These are phyloP conservation scores for Trissolcus brochymenae DNA, from an alignment of 2,888 invertebrate species.

Conservation along the genomic window DNA sequence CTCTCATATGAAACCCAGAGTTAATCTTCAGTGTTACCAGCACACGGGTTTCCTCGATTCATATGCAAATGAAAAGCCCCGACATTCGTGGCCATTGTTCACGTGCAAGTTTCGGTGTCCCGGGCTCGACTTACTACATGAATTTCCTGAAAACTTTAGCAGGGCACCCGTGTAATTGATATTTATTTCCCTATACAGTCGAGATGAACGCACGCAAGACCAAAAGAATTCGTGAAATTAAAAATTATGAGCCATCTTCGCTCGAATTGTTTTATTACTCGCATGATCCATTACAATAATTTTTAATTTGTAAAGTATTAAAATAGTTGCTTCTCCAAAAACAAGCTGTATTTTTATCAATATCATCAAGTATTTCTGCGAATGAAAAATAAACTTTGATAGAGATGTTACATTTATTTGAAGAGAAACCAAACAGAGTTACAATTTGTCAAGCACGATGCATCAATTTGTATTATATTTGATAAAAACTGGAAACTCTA, in stretches of 20 bases:
- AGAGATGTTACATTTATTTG: too few species aligned
- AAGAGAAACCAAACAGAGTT: too few species aligned
- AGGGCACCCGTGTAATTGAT: conserved; percentile 72
- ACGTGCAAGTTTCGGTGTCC: conserved; percentile 68
- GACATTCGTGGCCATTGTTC: conserved; percentile 72
- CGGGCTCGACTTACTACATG: conserved; percentile 74
- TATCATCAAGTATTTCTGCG: too few species aligned
- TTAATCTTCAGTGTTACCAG: conserved; percentile 58
- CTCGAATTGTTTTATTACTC: neutral
- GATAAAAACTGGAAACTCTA: too few species aligned
- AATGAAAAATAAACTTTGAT: too few species aligned
- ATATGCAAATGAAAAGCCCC: conserved; percentile 75
- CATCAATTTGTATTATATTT: too few species aligned
- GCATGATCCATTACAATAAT: neutral
- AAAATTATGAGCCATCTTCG: conserved; percentile 20
- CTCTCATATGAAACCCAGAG: conserved; percentile 58
- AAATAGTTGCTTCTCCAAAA: too few species aligned
- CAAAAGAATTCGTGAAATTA: conserved; percentile 23
- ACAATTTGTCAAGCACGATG: too few species aligned
- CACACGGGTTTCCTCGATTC: conserved; percentile 68
- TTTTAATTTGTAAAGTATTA: too few species aligned
- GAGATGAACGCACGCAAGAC: conserved; percentile 17
- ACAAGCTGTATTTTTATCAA: too few species aligned
- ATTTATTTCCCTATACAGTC: conserved; percentile 61
- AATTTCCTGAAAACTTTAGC: conserved; percentile 75